These are phyloP conservation scores for Ichneumon xanthorius DNA, from an alignment of 2,888 invertebrate genomes.

Conservation along the genomic window DNA sequence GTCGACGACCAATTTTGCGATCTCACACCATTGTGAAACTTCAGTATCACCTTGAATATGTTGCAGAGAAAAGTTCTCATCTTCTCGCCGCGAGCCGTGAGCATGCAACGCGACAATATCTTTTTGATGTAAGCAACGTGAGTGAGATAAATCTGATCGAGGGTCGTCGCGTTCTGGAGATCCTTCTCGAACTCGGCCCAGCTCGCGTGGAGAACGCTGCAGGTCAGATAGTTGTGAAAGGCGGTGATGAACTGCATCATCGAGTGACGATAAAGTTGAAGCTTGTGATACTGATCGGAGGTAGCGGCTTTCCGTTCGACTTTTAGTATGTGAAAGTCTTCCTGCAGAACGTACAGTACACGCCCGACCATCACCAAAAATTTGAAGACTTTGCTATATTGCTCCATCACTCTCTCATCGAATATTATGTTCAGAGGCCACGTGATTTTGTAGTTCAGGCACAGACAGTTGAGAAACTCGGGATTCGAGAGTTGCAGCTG, in stretches of 20 bases:
- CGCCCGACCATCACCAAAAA: conserved; percentile 91
- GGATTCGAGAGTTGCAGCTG: conserved; percentile 85
- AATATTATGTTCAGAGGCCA: conserved; percentile 94
- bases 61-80: conserved; percentile 90
- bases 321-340: conserved; percentile 90
- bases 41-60: conserved; percentile 90
- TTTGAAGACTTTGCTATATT: conserved; percentile 91
- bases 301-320: conserved; percentile 86
- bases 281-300: conserved; percentile 88
- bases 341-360: conserved; percentile 91
- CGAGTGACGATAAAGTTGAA: conserved; percentile 90
- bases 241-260: conserved; percentile 92
- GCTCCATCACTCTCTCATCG: conserved; percentile 89
- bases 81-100: conserved; percentile 90
- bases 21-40: conserved; percentile 88
- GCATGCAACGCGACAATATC: conserved; percentile 90
- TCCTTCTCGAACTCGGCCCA: conserved; percentile 91
- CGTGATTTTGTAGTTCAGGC: conserved; percentile 89
- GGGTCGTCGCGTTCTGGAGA: conserved; percentile 87
- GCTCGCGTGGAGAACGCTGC: conserved; percentile 90
- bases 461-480: conserved; percentile 89
- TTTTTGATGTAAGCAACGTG: conserved; percentile 92
- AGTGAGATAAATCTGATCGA: conserved; percentile 91
- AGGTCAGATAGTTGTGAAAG: conserved; percentile 91
- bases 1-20: conserved; percentile 87